These are phyloP conservation scores for Apotomis betuletana DNA, from an alignment of 2,888 invertebrate genomes.

Conservation along the genomic window DNA sequence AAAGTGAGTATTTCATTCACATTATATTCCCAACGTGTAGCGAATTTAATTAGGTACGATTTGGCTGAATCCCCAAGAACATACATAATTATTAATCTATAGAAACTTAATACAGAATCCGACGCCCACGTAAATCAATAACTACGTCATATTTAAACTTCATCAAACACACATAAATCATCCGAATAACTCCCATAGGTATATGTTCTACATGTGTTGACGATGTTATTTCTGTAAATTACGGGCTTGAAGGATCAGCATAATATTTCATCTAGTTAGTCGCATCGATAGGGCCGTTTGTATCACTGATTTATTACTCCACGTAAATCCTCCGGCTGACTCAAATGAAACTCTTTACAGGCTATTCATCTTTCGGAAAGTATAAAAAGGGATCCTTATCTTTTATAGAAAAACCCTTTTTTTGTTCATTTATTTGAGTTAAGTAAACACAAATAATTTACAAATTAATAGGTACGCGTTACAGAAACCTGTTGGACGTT, in stretches of 20 bases:
- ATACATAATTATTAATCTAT: not conserved
- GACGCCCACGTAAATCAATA: too few species aligned
- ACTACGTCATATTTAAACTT: too few species aligned
- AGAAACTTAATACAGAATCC: too few species aligned
- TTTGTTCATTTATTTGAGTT: too few species aligned
- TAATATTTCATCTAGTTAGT: conserved; percentile 22
- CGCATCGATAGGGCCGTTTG: conserved; percentile 15
- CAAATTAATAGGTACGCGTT: too few species aligned
- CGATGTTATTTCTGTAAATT: conserved; percentile 11
- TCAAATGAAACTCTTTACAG: conserved; percentile 20
- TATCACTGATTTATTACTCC: conserved; percentile 13
- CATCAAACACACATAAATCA: not conserved
- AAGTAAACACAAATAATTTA: too few species aligned
- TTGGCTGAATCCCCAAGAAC: not conserved
- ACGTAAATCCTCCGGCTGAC: conserved; percentile 9
- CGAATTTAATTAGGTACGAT: too few species aligned
- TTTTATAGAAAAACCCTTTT: too few species aligned
- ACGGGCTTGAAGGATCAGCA: not conserved
- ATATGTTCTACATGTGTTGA: not conserved
- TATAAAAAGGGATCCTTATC: not conserved
- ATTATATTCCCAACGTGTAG: too few species aligned
- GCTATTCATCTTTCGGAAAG: conserved; percentile 10
- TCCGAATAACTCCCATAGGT: not conserved
- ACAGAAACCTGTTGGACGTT: too few species aligned
- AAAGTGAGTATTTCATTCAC: too few species aligned